These are phyloP conservation scores for Elymnias hypermnestra DNA, from an alignment of 1,140 invertebrate species.

Conservation along the genomic window DNA sequence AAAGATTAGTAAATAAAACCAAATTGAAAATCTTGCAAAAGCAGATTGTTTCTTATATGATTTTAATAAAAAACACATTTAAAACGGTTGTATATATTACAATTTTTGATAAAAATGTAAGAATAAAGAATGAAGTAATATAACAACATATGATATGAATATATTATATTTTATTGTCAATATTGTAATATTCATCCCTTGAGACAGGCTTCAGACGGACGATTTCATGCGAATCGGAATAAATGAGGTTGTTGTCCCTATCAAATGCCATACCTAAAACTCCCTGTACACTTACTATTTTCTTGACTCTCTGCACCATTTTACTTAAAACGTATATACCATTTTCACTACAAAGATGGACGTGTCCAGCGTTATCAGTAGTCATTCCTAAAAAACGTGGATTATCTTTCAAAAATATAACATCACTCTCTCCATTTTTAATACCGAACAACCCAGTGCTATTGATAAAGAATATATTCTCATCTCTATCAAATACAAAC, in stretches of 20 bases:
- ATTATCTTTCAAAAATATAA: slow-evolving; percentile 35
- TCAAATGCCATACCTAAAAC: slow-evolving; percentile 56
- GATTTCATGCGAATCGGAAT: slow-evolving; percentile 51
- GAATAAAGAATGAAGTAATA: no score
- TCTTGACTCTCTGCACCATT: slow-evolving; percentile 44
- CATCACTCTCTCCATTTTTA: slow-evolving; percentile 26
- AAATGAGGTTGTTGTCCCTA: slow-evolving; percentile 49
- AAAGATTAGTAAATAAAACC: no score
- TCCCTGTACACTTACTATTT: slow-evolving; percentile 39
- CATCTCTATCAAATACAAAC: slow-evolving; percentile 47
- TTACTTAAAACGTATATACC: slow-evolving; percentile 49
- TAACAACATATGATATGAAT: not conserved
- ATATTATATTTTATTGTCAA: not conserved
- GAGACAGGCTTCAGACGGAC: slow-evolving; percentile 26
- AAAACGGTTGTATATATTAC: no score
- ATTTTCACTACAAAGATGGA: slow-evolving; percentile 50
- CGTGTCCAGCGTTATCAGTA: slow-evolving; percentile 36
- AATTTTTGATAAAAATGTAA: no score
- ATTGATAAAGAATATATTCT: slow-evolving; percentile 56
- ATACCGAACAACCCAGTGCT: slow-evolving; percentile 49
- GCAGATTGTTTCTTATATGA: no score
- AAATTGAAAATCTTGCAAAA: no score
- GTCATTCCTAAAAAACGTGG: slow-evolving; percentile 47
- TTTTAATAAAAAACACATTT: no score
- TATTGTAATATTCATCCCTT: slow-evolving; percentile 5